Conservation (phyloP, 2,797 vertebrate species). For the Chaetophractus vellerosus region DNA sequence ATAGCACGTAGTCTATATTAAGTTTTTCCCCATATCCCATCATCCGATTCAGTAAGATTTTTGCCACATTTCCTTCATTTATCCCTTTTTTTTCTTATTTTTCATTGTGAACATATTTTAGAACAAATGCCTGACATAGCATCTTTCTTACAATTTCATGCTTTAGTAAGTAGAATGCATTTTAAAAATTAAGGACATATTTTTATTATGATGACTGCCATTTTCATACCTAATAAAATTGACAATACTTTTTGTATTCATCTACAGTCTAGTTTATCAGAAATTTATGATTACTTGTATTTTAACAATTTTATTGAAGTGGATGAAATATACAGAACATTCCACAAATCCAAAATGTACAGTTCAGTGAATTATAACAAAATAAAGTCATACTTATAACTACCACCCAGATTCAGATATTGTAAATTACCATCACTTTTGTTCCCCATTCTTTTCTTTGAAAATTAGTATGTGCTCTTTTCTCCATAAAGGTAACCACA, state of each 20-base stretch:
- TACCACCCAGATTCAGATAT: not conserved
- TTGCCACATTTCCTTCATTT: not conserved
- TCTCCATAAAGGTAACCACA: not conserved
- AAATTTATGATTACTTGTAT: not conserved
- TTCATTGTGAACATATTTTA: not conserved
- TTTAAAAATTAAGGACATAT: not conserved
- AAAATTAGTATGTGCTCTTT: not conserved
- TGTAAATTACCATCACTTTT: not conserved
- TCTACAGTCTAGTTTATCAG: not conserved
- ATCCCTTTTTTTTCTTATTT: not conserved
- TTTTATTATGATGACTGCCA: constrained; percentile 1
- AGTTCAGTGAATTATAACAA: not conserved
- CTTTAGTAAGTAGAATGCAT: not conserved
- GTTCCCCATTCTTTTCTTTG: not conserved
- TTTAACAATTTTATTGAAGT: constrained; percentile 2
- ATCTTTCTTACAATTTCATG: not conserved
- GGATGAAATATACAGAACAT: not conserved
- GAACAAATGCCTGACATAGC: not conserved
- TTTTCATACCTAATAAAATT: not conserved
- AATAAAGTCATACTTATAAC: not conserved
- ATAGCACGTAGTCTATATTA: not conserved
- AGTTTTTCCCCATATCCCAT: not conserved
- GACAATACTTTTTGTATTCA: not conserved
- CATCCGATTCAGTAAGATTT: not conserved
- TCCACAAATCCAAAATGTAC: not conserved